These are phyloP conservation scores for Phrynocephalus guinanensis DNA, from an alignment of 2,797 vertebrate species.

Conservation along the genomic window DNA sequence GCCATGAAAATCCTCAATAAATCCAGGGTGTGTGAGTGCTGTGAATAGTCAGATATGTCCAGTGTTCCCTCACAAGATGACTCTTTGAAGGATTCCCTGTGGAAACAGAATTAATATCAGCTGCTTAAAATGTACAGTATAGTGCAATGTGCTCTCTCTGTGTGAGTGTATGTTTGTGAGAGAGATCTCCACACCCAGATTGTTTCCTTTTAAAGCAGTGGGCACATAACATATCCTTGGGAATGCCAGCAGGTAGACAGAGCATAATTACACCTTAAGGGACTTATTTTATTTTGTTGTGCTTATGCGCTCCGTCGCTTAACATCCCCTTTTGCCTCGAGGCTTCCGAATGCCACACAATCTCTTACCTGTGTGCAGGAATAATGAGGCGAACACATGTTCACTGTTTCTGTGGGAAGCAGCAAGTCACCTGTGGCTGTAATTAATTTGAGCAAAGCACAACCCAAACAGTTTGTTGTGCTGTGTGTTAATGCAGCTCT, in stretches of 20 bases:
- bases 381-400: constrained; percentile 49
- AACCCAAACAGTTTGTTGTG: constrained; percentile 53
- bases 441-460: constrained; percentile 51
- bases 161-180: no score
- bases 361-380: constrained; percentile 62
- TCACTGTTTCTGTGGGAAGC: constrained; percentile 44
- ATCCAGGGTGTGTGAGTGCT: background rate
- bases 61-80: background rate
- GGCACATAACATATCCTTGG: background rate
- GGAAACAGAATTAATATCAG: background rate
- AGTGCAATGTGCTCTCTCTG: no score
- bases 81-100: background rate
- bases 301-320: constrained; percentile 29
- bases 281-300: background rate
- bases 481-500: constrained; percentile 24
- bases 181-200: background rate
- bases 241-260: constrained; percentile 45
- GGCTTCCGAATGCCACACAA: constrained; percentile 37
- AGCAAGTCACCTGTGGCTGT: constrained; percentile 40
- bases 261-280: background rate
- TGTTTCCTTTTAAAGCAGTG: background rate
- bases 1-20: background rate
- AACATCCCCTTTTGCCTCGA: constrained; percentile 20
- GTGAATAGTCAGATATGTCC: no score
- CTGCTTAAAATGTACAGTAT: background rate